Evolutionary conservation across 2,797 vertebrate genomes (phyloP), one percentile per base, ranked within the genome.

Genomic region (Synaphobranchus kaupii): DNA sequence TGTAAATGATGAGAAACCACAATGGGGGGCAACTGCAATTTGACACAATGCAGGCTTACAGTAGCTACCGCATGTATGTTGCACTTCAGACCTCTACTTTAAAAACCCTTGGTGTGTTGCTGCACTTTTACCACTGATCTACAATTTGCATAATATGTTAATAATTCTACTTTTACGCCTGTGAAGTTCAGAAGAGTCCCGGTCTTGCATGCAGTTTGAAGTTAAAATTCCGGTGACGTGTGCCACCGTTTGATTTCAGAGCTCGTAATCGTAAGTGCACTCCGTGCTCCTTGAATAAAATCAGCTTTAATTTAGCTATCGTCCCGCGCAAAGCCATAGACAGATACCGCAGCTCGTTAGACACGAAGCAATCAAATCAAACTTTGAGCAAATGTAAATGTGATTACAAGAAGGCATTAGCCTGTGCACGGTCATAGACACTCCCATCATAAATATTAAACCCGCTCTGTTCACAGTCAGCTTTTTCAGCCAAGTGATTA

Each of bases 401-500:
- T 22, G 83, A 58, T n/a, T 63, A 5, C 34, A 44, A 28, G 34
- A 48, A 48, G 20, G 50, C 31, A n/a, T 56, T 54, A 28, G 31
- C 48, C 31, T 48, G 15, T 6, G 25, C 15, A 10, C 28, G 58
- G 47, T 71, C 63, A 58, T 12, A 85, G 34, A 82, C 82, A 73
- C 7, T 2, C 76, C 63, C 83, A n/a, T 85, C 85, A 87, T 89
- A 90, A 91, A 90, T 88, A 88, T 54, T 88, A 73, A 3, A 83
- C 86, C 86, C 90, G 87, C 81, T 87, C 10, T 66, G 56, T 84
- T 83, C 83, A 85, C 86, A 83, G 39, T 13, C 73, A 66, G 83
- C 52, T 68, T 86, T 39, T 82, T 39, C 47, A 81, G 44, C 47
- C 78, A 25, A 10, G 78, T 25, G 20, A 81, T 48, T 9, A 48